Evolutionary conservation across 2,113 vertebrate genomes (phyloP), one percentile per base, ranked within the genome.

Genomic region (Podiceps cristatus): DNA sequence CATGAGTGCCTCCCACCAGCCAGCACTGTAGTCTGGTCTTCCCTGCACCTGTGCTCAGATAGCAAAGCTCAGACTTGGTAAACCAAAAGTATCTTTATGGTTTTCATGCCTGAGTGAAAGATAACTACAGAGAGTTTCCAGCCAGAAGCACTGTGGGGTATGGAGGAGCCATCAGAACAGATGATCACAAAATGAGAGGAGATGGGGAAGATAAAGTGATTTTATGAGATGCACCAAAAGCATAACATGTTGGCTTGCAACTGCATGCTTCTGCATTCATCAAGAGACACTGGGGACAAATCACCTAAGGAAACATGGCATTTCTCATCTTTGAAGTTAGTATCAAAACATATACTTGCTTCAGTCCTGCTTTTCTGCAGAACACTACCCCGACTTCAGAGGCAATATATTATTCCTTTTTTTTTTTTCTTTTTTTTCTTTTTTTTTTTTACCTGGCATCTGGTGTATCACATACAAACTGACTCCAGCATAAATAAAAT

Each of bases 401-500:
- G 88, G 28, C 33, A 50, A 7, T 45, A n/a, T 74, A 56, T 90
- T 59, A 67, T 71, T 63, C 31, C 50, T 53, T 35, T 18, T 49
- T 56, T 53, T 71, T 55, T 72, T 35, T n/a, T n/a, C n/a, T n/a
- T n/a, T n/a, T n/a, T n/a, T 42, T 12, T 42, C 12, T 42, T 42
- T 42, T 42, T 42, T 42, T 42, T 49, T 49, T 50, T 31, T 6
- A 95, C 77, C 37, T 94, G 77, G 68, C 95, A 95, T 93, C 96
- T 98, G 96, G 66, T 71, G 64, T 78, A 96, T 96, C 68, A 91
- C 73, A 74, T 19, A 96, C 91, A 20, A 94, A 88, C 90, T 16
- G 86, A 94, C 88, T 91, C 62, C n/a, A 95, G 55, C 55, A 77
- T 75, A 92, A 96, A 94, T 91, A 97, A 90, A 55, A 93, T 96